Percentiles rank a stretch among this genome's conserved stretches.
Evolutionary conservation across 2,888 invertebrate genomes (phyloP).

Genomic region (Chrysina gloriosa): DNA sequence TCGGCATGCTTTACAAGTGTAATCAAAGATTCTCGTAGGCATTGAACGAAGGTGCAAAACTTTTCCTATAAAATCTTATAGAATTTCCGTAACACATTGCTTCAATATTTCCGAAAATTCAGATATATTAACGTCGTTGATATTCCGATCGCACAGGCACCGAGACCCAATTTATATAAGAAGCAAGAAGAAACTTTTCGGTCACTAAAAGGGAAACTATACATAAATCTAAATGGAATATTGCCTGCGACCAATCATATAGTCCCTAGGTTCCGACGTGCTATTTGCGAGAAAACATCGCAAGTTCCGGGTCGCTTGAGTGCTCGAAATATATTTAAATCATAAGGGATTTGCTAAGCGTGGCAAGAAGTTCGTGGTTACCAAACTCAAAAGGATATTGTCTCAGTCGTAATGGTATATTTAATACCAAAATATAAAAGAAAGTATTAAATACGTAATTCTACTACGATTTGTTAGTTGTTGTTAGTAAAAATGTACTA

Average conservation of each 20-base stretch:
- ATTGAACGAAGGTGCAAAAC: background rate
- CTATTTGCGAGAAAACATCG: conserved; percentile 19
- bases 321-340: conserved; percentile 1
- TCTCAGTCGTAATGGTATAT: no score
- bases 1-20: no score
- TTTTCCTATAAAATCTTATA: conserved; percentile 30
- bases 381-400: no score
- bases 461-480: no score
- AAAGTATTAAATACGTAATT: no score
- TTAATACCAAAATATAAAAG: no score
- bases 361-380: no score
- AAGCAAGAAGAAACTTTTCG: conserved; percentile 29
- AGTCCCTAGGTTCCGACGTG: conserved; percentile 17
- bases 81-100: conserved; percentile 26
- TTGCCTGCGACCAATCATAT: conserved; percentile 31
- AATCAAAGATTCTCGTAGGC: no score
- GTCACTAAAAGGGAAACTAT: conserved; percentile 29
- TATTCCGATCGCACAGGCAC: conserved; percentile 24
- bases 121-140: conserved; percentile 28
- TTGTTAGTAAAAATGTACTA: no score
- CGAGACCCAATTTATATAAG: conserved; percentile 20
- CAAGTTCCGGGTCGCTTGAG: background rate
- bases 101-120: conserved; percentile 16
- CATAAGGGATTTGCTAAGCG: conserved; percentile 8
- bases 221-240: conserved; percentile 36